Percentiles rank a stretch among this genome's conserved stretches.
phyloP scores from a whole-genome alignment of 2,113 vertebrate genomes.

The Desmodus rotundus region DNA sequence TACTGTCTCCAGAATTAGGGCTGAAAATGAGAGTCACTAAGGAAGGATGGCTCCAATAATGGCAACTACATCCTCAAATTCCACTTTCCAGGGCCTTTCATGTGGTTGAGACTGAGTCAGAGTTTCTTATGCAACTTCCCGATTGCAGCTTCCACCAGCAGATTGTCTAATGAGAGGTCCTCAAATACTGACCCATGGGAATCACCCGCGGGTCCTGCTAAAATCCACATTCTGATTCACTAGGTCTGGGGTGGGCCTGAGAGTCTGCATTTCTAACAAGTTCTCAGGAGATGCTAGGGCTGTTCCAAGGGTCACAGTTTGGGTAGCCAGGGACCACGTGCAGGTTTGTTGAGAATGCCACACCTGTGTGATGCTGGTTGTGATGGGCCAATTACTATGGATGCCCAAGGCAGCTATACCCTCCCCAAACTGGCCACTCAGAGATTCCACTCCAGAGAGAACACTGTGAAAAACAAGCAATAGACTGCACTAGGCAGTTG shows the following conservation, averaged over 20 bases:
- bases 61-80: background rate
- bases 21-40: background rate
- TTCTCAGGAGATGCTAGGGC: background rate
- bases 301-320: background rate
- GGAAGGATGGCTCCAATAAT: background rate
- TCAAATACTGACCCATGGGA: background rate
- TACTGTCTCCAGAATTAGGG: background rate
- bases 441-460: background rate
- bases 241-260: background rate
- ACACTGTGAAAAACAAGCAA: background rate
- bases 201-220: background rate
- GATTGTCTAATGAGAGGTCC: background rate
- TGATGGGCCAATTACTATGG: background rate
- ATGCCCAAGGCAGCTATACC: too few species aligned
- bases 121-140: background rate
- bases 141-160: background rate
- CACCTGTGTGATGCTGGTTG: background rate
- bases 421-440: background rate
- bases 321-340: background rate
- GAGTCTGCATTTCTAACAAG: background rate
- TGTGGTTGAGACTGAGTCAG: background rate
- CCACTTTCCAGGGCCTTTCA: background rate
- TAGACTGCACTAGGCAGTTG: background rate
- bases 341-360: background rate
- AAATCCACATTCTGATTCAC: background rate